Evolutionary conservation across 2,888 invertebrate genomes (phyloP).

Genomic region (Sepiola atlantica): DNA sequence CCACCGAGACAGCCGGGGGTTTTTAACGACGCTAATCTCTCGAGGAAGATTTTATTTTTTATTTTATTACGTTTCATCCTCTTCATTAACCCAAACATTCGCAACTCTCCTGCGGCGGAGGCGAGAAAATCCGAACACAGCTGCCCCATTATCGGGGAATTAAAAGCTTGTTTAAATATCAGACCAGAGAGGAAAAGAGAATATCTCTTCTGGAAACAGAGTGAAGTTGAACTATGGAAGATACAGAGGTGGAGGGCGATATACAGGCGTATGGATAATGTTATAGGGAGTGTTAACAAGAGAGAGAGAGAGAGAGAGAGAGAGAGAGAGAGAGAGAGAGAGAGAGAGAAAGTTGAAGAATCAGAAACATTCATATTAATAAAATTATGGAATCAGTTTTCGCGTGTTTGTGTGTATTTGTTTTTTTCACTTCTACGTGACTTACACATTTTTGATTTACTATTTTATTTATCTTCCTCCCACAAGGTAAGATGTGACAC

Average conservation of each 20-base stretch:
- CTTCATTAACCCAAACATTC: background rate
- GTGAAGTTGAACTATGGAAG: background rate
- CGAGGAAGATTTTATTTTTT: background rate
- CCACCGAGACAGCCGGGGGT: background rate
- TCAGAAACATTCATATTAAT: background rate
- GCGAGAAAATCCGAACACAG: background rate
- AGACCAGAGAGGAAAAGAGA: background rate
- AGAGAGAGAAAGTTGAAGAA: background rate
- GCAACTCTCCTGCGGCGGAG: background rate
- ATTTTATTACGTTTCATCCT: background rate
- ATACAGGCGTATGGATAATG: too few species aligned
- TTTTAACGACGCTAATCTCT: background rate
- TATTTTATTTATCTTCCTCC: too few species aligned
- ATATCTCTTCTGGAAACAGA: background rate
- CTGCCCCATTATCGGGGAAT: background rate
- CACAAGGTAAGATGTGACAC: too few species aligned
- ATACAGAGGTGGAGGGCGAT: background rate
- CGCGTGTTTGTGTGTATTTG: too few species aligned
- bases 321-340: background rate
- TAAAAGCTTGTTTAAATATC: background rate
- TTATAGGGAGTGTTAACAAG: background rate
- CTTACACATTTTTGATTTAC: too few species aligned
- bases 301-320: background rate
- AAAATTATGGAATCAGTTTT: too few species aligned
- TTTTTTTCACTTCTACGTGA: too few species aligned